Conservation (phyloP, 2,888 invertebrate species). For the Melanophora roralis region DNA sequence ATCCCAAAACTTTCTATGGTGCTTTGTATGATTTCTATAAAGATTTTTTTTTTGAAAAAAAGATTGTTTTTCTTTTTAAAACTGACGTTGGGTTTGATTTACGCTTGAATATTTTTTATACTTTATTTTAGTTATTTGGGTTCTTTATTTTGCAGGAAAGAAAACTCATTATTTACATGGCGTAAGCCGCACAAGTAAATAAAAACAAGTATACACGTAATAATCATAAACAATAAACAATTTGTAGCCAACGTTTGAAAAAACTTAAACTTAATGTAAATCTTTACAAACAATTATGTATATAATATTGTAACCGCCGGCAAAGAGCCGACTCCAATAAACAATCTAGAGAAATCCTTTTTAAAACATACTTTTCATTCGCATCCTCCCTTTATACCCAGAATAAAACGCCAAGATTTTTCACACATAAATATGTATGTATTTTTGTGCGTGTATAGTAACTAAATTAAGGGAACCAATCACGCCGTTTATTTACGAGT, state of each 20-base stretch:
- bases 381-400: too few relatives aligned
- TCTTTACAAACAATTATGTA: constrained; percentile 41
- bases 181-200: constrained; percentile 17
- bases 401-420: too few relatives aligned
- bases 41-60: not conserved
- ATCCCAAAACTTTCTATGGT: not conserved
- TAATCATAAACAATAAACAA: constrained; percentile 38
- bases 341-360: too few relatives aligned
- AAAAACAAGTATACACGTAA: constrained; percentile 38
- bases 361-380: too few relatives aligned
- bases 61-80: not conserved
- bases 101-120: not conserved
- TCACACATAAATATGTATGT: too few relatives aligned
- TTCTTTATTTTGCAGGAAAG: not conserved
- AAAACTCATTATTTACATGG: not conserved
- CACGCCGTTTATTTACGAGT: not conserved
- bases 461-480: too few relatives aligned
- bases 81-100: constrained; percentile 35
- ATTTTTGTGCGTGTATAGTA: too few relatives aligned
- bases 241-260: constrained; percentile 27
- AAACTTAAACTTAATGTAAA: constrained; percentile 29
- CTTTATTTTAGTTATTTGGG: not conserved
- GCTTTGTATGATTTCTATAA: not conserved
- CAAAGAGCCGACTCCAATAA: not conserved
- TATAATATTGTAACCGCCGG: constrained; percentile 18